Base-by-base conservation (phyloP, 2,888 invertebrate species). In the Pecten maximus region DNA sequence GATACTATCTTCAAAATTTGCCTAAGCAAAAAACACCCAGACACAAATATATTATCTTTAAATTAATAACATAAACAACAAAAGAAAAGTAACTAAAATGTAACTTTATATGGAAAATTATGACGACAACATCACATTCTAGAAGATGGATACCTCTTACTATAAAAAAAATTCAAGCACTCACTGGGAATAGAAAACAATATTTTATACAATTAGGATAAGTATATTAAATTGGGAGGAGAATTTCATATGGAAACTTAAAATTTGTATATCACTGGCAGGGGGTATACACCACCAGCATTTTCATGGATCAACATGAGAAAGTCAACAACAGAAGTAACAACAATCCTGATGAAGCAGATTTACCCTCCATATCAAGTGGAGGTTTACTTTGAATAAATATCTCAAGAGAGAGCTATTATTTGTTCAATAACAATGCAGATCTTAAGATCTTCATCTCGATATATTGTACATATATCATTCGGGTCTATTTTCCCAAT, bases 291-390 rank as follows among this genome's bases (percentile, higher is more conserved):
- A 88, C 40, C 74, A 88, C 44, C 40, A 88, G 40, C 40, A 23
- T 48, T 35, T 28, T 88, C 88, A 88, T 40, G 88, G 88, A 88
- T 88, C 88, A 88, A 88, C 88, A 88, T 88, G 88, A 88, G 88
- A 88, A 88, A 88, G 44, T 88, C 88, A 87, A 91, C 89, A 90
- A 91, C 74, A 89, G 89, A 89, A 50, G 90, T 90, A 87, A 86
- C 54, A 92, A 92, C 90, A 91, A 90, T 87, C 90, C 91, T 86
- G 54, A 88, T 88, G 89, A 89, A 89, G 89, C 90, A 91, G 91
- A 89, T 87, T 91, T 60, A 88, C 87, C 91, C 91, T 91, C 91
- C 89, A 88, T 50, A 88, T 88, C 88, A 88, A 87, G 88, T 87
- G 89, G 87, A 89, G 91, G 91, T 86, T n/a, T 87, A 88, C 88